Evolutionary conservation across 2,797 vertebrate genomes (phyloP).

Genomic region (Acridotheres tristis): DNA sequence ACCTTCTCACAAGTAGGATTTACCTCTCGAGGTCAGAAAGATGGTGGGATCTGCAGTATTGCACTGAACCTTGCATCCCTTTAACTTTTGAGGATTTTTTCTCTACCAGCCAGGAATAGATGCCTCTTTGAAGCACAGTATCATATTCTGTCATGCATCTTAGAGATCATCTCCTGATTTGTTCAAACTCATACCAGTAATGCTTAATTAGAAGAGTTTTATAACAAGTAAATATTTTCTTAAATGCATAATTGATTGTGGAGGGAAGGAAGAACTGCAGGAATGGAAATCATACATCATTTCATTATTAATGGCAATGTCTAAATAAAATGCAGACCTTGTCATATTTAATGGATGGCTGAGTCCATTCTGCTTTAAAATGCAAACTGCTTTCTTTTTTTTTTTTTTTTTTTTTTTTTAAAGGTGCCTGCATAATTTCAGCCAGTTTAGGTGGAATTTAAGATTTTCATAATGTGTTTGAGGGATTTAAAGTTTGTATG

Average conservation of each 20-base stretch:
- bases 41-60: neutral
- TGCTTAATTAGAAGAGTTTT: constrained; percentile 77
- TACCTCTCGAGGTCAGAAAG: neutral
- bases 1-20: neutral
- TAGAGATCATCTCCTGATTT: constrained; percentile 60
- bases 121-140: neutral
- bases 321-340: constrained; percentile 94
- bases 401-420: constrained; percentile 30
- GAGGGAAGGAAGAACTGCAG: constrained; percentile 74
- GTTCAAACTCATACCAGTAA: constrained; percentile 56
- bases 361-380: constrained; percentile 82
- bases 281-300: constrained; percentile 84
- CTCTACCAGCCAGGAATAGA: constrained; percentile 11
- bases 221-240: constrained; percentile 80
- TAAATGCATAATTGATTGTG: constrained; percentile 83
- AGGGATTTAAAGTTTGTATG: neutral
- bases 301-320: constrained; percentile 96
- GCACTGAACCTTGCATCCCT: neutral
- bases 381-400: constrained; percentile 14
- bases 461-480: constrained; percentile 25
- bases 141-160: neutral
- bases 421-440: constrained; percentile 73
- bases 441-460: constrained; percentile 56
- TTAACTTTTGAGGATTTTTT: neutral
- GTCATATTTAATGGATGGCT: constrained; percentile 90